A percentile compares a stretch with the other conserved stretches of the same genome.
Evolutionary conservation across 2,888 invertebrate species (phyloP).

Genomic region (Aricia artaxerxes): DNA sequence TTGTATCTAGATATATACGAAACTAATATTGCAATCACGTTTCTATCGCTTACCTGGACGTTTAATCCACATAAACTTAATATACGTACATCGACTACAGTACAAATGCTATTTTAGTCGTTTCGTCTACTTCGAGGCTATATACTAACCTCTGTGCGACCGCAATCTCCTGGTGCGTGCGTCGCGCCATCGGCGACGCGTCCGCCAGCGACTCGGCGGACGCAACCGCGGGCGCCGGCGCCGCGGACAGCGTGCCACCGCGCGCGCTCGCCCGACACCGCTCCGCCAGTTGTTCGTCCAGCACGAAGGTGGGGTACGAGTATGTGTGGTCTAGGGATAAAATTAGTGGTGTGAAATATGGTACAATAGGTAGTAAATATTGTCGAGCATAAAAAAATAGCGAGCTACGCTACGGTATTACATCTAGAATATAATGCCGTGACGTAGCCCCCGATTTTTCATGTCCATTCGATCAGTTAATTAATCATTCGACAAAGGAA

Average conservation of each 20-base stretch:
- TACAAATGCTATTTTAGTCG: too few species aligned
- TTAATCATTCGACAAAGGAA: neutral
- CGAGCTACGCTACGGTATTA: neutral
- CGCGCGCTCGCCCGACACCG: slow-evolving; percentile 46
- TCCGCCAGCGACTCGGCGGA: slow-evolving; percentile 80
- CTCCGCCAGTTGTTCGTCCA: slow-evolving; percentile 81
- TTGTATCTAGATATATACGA: too few species aligned
- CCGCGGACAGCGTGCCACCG: slow-evolving; percentile 54
- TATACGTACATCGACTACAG: too few species aligned
- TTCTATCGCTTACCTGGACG: too few species aligned
- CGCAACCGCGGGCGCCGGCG: slow-evolving; percentile 65
- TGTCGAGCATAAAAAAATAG: too few species aligned
- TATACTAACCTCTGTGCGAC: slow-evolving; percentile 87
- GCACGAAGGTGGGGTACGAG: slow-evolving; percentile 81
- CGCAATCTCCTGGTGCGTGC: slow-evolving; percentile 97
- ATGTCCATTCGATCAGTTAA: neutral
- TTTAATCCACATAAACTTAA: too few species aligned
- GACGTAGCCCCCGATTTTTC: neutral
- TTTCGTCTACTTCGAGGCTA: too few species aligned
- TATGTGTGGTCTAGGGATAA: slow-evolving; percentile 65
- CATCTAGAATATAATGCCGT: too few species aligned
- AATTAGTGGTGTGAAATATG: neutral
- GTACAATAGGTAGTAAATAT: neutral
- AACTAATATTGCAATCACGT: too few species aligned
- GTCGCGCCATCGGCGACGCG: slow-evolving; percentile 93